Evolutionary conservation across 1,140 invertebrate species (phyloP).

Genomic region (Chrysomallon squamiferum): DNA sequence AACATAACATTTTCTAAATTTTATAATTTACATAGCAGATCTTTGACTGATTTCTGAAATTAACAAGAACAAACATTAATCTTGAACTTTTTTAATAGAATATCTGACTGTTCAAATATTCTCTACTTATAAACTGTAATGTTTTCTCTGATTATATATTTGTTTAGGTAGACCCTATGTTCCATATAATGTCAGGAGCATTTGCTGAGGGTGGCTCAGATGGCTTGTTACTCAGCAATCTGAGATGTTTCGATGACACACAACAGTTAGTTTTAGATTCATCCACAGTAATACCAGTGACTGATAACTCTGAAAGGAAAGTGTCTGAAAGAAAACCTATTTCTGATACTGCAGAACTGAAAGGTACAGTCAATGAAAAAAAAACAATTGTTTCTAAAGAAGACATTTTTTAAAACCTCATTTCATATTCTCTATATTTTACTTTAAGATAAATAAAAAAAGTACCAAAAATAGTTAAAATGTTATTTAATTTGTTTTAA

Average conservation of each 20-base stretch:
- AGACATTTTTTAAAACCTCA: neutral
- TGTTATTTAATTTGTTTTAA: no score
- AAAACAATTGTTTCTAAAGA: neutral
- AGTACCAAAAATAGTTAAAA: no score
- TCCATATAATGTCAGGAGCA: constrained; percentile 63
- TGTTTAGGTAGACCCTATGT: constrained; percentile 63
- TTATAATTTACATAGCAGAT: no score
- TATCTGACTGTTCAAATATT: no score
- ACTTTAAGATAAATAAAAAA: no score
- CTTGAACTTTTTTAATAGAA: no score
- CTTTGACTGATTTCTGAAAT: no score
- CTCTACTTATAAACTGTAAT: no score
- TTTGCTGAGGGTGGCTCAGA: constrained; percentile 65
- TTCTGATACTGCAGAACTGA: constrained; percentile 32
- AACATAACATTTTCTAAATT: no score
- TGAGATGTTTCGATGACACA: constrained; percentile 57
- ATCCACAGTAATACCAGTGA: constrained; percentile 31
- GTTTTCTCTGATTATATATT: neutral
- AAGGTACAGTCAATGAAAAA: constrained; percentile 34
- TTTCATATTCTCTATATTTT: no score
- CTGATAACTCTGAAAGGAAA: constrained; percentile 17
- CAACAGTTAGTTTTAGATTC: constrained; percentile 57
- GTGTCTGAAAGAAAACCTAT: constrained; percentile 11
- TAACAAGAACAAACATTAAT: no score
- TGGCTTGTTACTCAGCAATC: constrained; percentile 61